Conservation (phyloP, 2,113 vertebrate genomes). For the Pollachius pollachius region DNA sequence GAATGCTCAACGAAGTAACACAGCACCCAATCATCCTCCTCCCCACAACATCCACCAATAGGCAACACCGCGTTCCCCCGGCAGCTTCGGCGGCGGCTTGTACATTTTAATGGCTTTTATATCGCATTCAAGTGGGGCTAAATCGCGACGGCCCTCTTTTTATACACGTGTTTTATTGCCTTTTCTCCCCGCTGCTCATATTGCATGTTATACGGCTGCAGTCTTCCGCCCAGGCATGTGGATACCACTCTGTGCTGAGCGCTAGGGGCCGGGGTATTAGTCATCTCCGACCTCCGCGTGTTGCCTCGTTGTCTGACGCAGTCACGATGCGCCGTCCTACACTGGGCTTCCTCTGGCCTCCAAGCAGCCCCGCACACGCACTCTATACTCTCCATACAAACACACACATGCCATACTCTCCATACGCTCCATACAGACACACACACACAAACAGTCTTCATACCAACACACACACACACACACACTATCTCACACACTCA, state of each 20-base stretch:
- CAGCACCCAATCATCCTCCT: too few relatives aligned
- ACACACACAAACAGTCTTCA: too few relatives aligned
- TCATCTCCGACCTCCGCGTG: neutral
- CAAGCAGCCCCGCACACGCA: too few relatives aligned
- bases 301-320: neutral
- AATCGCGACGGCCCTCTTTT: conserved; percentile 10
- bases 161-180: conserved; percentile 20
- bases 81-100: neutral
- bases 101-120: conserved; percentile 23
- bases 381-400: too few relatives aligned
- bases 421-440: too few relatives aligned
- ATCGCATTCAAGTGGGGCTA: conserved; percentile 19
- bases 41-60: too few relatives aligned
- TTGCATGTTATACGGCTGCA: conserved; percentile 16
- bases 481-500: too few relatives aligned
- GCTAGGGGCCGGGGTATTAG: conserved; percentile 14
- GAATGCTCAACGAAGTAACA: too few relatives aligned
- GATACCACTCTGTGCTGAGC: conserved; percentile 21
- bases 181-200: conserved; percentile 19
- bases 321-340: too few relatives aligned
- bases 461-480: too few relatives aligned
- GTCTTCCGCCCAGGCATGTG: conserved; percentile 16
- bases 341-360: too few relatives aligned
- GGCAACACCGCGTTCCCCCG: neutral
- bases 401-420: too few relatives aligned